These are phyloP conservation scores for Alviniconcha strummeri DNA, from an alignment of 2,888 invertebrate genomes.

Conservation along the genomic window DNA sequence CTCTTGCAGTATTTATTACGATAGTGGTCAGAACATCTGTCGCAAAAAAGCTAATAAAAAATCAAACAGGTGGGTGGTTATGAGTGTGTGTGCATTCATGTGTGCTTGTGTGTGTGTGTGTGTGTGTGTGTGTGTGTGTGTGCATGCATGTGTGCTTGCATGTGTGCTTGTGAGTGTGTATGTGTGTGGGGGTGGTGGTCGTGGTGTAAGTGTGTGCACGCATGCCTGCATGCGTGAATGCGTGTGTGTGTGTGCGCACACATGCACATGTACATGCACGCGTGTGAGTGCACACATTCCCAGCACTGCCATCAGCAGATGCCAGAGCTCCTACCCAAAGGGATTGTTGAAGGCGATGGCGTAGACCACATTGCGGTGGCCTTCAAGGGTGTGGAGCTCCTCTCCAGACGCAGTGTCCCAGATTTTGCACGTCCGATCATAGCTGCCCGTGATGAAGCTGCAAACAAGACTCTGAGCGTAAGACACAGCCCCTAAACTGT, in stretches of 20 bases:
- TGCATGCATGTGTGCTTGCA: background rate
- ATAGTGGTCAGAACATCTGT: too few relatives aligned
- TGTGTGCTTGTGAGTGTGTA: too few relatives aligned
- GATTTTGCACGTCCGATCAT: slow-evolving; percentile 88
- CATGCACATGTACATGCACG: too few relatives aligned
- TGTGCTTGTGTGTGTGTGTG: background rate
- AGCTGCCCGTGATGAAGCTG: slow-evolving; percentile 88
- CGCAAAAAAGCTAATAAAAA: too few relatives aligned
- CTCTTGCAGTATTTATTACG: too few relatives aligned
- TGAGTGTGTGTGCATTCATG: background rate
- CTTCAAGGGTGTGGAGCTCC: slow-evolving; percentile 82
- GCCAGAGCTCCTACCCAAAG: slow-evolving; percentile 80
- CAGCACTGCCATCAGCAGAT: background rate
- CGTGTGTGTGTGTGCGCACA: too few relatives aligned
- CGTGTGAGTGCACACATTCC: background rate
- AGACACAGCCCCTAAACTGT: too few relatives aligned
- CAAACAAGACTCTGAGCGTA: background rate
- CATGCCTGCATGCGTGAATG: too few relatives aligned
- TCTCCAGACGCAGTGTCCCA: slow-evolving; percentile 84
- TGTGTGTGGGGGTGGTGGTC: too few relatives aligned
- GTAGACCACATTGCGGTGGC: slow-evolving; percentile 89
- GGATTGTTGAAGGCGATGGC: slow-evolving; percentile 85
- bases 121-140: background rate
- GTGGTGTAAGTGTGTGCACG: too few relatives aligned
- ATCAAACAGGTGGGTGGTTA: background rate